phyloP scores from a whole-genome alignment of 2,797 vertebrate species.

The Geotria australis region DNA sequence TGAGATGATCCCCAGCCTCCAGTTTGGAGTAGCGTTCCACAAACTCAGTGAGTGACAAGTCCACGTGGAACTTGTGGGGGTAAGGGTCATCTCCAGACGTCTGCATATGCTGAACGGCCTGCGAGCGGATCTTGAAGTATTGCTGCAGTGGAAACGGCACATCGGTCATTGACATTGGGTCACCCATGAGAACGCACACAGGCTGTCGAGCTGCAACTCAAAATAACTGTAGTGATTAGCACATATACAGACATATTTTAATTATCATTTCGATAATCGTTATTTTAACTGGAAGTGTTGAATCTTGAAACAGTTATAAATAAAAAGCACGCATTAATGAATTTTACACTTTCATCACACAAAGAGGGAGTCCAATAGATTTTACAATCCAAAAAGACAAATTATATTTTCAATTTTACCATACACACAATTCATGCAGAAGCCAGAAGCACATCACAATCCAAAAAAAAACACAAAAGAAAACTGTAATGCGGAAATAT shows the following conservation, averaged over 20 bases:
- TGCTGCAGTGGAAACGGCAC: conserved; percentile 19
- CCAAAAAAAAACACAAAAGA: background rate
- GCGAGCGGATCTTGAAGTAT: conserved; percentile 84
- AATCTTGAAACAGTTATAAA: background rate
- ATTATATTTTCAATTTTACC: too few relatives aligned
- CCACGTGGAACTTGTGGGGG: conserved; percentile 71
- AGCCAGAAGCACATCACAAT: too few relatives aligned
- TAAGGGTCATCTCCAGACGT: conserved; percentile 50
- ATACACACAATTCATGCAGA: too few relatives aligned
- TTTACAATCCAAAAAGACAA: too few relatives aligned
- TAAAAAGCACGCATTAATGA: background rate
- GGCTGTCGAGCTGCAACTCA: background rate
- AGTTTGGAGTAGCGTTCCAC: conserved; percentile 44
- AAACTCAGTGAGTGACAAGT: conserved; percentile 56
- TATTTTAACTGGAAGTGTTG: background rate
- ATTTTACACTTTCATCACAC: too few relatives aligned
- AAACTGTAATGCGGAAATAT: background rate
- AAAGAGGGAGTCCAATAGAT: too few relatives aligned
- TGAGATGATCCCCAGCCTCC: conserved; percentile 52
- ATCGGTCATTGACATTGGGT: too few relatives aligned
- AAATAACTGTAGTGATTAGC: background rate
- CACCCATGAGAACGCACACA: background rate
- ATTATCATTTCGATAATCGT: too few relatives aligned
- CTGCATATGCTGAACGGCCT: conserved; percentile 56
- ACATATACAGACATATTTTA: too few relatives aligned